Evolutionary conservation across 2,113 vertebrate species (phyloP).

Genomic region (Arizona elegans): DNA sequence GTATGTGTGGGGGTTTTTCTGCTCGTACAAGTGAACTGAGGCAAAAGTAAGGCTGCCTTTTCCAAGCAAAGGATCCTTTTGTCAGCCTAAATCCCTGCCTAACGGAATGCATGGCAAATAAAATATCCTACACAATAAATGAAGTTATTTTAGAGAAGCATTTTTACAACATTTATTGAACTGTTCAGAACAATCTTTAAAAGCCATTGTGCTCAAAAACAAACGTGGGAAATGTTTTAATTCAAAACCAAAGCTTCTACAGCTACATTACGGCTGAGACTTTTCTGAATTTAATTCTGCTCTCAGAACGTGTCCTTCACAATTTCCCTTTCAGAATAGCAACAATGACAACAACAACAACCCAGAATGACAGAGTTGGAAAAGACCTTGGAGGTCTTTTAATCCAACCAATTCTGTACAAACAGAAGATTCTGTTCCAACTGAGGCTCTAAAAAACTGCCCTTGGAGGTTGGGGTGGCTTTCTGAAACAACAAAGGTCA

Average conservation of each 20-base stretch:
- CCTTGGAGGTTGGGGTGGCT: neutral
- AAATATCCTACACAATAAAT: slow-evolving; percentile 8
- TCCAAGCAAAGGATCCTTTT: slow-evolving; percentile 9
- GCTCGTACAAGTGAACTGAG: slow-evolving; percentile 19
- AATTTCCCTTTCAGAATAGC: neutral
- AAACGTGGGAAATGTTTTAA: neutral
- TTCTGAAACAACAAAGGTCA: neutral
- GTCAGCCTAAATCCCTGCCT: slow-evolving; percentile 38
- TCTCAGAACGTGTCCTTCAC: neutral
- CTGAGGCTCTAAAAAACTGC: neutral
- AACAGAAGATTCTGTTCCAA: neutral
- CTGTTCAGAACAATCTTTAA: neutral
- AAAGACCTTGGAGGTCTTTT: neutral
- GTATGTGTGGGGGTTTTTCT: neutral
- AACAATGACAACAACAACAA: neutral
- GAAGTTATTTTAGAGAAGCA: slow-evolving; percentile 9
- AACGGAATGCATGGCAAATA: slow-evolving; percentile 2
- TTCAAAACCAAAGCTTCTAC: neutral
- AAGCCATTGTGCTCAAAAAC: neutral
- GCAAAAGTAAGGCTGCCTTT: neutral
- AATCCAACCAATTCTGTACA: too few species aligned
- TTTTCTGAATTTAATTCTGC: neutral
- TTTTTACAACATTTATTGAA: slow-evolving; percentile 16
- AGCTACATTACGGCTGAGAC: neutral
- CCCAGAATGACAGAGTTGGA: neutral